phyloP scores from a whole-genome alignment of 2,888 invertebrate genomes.

The Fragum fragum region DNA sequence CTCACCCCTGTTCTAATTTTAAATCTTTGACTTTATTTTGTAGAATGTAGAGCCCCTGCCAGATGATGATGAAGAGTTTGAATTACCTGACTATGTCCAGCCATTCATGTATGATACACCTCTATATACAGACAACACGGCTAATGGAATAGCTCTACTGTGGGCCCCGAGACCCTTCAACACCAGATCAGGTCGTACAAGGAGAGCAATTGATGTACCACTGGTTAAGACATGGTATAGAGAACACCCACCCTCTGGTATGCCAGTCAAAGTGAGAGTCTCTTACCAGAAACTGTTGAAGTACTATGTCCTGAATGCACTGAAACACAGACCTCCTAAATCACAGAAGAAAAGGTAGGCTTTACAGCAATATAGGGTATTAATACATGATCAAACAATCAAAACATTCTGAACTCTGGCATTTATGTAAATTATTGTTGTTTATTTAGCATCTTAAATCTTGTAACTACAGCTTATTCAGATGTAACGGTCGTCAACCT shows the following conservation, averaged over 20 bases:
- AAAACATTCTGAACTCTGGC: conserved; percentile 99
- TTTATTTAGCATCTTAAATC: too few relatives aligned
- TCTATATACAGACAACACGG: conserved; percentile 99
- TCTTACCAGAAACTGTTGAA: conserved; percentile 99
- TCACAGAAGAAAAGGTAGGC: conserved; percentile 97
- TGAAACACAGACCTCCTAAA: conserved; percentile 99
- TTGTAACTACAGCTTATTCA: too few relatives aligned
- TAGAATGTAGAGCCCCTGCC: conserved; percentile 93
- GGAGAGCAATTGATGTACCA: conserved; percentile 98
- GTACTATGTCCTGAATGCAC: conserved; percentile 98
- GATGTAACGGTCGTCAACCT: too few relatives aligned
- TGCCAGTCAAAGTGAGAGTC: conserved; percentile 99
- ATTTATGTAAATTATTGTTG: too few relatives aligned
- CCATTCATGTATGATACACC: conserved; percentile 98
- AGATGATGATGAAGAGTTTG: conserved; percentile 94
- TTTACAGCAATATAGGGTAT: conserved; percentile 10
- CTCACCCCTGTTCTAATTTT: too few relatives aligned
- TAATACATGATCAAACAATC: conserved; percentile 99
- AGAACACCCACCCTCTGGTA: conserved; percentile 88
- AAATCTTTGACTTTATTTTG: conserved; percentile 45
- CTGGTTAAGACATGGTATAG: conserved; percentile 96
- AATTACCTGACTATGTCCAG: conserved; percentile 95
- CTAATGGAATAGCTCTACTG: conserved; percentile 98
- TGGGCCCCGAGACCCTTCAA: conserved; percentile 99
- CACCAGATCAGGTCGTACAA: conserved; percentile 96